Conservation (phyloP, 2,113 vertebrate genomes). For the Nipponia nippon region DNA sequence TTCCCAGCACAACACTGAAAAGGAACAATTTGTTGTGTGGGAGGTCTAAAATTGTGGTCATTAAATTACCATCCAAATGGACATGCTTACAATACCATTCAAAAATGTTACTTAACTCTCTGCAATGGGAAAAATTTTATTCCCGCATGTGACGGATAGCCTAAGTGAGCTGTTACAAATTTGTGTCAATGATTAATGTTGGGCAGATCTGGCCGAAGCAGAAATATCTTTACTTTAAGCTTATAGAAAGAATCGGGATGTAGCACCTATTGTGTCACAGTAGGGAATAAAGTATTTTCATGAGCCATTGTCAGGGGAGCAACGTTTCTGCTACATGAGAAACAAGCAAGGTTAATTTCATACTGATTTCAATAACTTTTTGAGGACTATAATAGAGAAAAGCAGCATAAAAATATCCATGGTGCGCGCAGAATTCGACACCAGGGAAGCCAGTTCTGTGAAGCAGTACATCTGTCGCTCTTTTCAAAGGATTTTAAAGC, state of each 20-base stretch:
- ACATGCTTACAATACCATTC: slow-evolving; percentile 38
- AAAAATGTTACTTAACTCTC: slow-evolving; percentile 47
- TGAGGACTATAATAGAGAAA: slow-evolving; percentile 38
- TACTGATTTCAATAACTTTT: slow-evolving; percentile 49
- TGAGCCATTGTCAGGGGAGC: slow-evolving; percentile 23
- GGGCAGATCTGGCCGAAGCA: background rate
- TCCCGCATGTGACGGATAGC: background rate
- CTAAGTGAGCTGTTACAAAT: slow-evolving; percentile 1
- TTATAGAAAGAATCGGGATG: background rate
- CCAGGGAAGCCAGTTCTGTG: slow-evolving; percentile 42
- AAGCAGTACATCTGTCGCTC: slow-evolving; percentile 19
- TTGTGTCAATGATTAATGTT: background rate
- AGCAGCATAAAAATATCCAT: slow-evolving; percentile 38
- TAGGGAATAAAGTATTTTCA: slow-evolving; percentile 16
- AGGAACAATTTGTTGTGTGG: slow-evolving; percentile 61
- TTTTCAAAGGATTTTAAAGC: slow-evolving; percentile 55
- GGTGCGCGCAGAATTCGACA: background rate
- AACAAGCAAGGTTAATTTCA: slow-evolving; percentile 66
- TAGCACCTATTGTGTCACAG: slow-evolving; percentile 25
- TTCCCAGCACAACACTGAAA: slow-evolving; percentile 44
- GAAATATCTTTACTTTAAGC: slow-evolving; percentile 28
- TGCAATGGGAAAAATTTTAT: background rate
- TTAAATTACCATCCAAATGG: slow-evolving; percentile 63
- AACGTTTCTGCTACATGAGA: slow-evolving; percentile 18
- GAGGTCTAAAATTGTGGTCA: slow-evolving; percentile 51